These are phyloP conservation scores for Orthonychiurus folsomi DNA, from an alignment of 2,888 invertebrate genomes.

Conservation along the genomic window DNA sequence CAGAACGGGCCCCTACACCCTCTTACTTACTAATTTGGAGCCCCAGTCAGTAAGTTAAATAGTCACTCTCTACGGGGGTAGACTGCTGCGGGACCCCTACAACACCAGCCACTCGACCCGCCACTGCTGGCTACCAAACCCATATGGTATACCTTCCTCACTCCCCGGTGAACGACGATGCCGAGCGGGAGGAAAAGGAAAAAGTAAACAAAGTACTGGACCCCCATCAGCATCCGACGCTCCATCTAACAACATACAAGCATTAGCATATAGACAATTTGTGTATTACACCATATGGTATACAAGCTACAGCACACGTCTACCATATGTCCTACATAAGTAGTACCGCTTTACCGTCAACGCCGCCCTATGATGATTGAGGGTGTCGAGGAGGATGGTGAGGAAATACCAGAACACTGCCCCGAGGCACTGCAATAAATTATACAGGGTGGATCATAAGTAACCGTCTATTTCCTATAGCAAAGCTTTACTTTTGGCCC, in stretches of 20 bases:
- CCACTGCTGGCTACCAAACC: not conserved
- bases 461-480: no score
- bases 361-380: no score
- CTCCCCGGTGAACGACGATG: constrained; percentile 1
- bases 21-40: no score
- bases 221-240: constrained; percentile 9
- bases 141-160: constrained; percentile 5
- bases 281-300: not conserved
- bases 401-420: constrained; percentile 9
- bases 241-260: not conserved
- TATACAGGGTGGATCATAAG: no score
- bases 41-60: no score
- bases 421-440: constrained; percentile 8
- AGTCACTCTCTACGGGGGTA: no score
- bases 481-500: constrained; percentile 2
- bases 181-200: constrained; percentile 10
- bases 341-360: not conserved
- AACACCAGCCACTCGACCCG: no score
- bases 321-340: not conserved
- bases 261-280: not conserved
- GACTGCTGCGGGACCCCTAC: no score
- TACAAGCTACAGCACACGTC: no score
- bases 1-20: no score
- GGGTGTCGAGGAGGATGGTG: constrained; percentile 5
- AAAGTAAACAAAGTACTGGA: constrained; percentile 11